Base-by-base conservation (phyloP, 2,797 vertebrate species). In the Eidolon dupreanum region DNA sequence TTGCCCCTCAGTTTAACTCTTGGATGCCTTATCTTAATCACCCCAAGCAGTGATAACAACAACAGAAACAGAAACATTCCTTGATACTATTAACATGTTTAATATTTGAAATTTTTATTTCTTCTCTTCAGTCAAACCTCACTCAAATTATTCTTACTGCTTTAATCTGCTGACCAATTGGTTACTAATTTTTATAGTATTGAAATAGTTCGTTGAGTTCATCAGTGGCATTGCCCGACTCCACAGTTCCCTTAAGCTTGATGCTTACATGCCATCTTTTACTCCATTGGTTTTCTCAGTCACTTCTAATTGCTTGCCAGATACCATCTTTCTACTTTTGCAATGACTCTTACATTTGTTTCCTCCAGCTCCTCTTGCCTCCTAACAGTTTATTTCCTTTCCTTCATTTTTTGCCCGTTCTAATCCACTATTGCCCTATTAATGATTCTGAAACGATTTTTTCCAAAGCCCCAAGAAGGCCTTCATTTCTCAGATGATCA, bases 381-480 rank as follows among this genome's bases (percentile, higher is more conserved):
- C 6, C 63, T 78, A 83, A 61, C 10, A 19, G 13, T 55, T 63
- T 94, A 84, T 38, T 13, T 71, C 17, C 16, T 26, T 9, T 89
- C 61, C 51, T 93, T 12, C 36, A 41, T 19, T 5, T 55, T 75
- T 92, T 95, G 46, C 20, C 65, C 83, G 0, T 88, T 91, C 65
- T 77, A 79, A 57, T 89, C 75, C 43, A 87, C 16, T 71, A 65
- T 70, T 61, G 8, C 3, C 22, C 9, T 86, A 46, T 53, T 59
- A 26, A 81, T 90, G 83, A 83, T 92, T 96, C 75, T 71, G 65
- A 94, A 53, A n/a, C 49, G 26, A 59, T 77, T 82, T 89, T 95
- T 94, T 86, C 33, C 24, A 75, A 90, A 83, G 65, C 61, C 4
- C 66, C 19, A 92, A 38, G 19, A 77, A 31, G 57, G n/a, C 31